Base-by-base conservation (phyloP, 2,888 invertebrate genomes). In the Melangyna quadrimaculata region DNA sequence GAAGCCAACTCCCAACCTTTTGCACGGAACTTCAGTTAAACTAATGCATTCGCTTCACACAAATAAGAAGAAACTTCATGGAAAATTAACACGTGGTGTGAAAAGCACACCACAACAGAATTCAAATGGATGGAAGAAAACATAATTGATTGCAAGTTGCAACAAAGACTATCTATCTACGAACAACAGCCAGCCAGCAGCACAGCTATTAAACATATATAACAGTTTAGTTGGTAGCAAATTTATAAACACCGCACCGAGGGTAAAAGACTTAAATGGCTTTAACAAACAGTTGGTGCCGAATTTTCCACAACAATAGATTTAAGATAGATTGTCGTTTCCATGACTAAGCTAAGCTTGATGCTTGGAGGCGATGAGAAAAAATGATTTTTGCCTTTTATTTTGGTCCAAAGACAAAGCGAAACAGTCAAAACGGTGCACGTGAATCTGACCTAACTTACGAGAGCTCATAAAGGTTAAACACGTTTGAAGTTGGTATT, bases 81-180 rank as follows among this genome's bases (percentile, higher is more conserved):
- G 74, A 74, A 79, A 79, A 79, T 71, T 59, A 79, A 71, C 83
- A 84, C 79, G 83, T 84, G 83, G 83, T 79, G 74, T 75, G 79
- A 79, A 84, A 84, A 75, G 51, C n/a, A 65, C 74, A 53, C 43
- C 29, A 14, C 29, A 45, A 14, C 29, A 45, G 61, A 65, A 45
- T 75, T 59, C 29, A 67, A 84, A 79, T 59, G 59, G 22, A 79
- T 65, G 83, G 70, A 74, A 72, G 72, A 71, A 78, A 73, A 78
- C 78, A 12, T 59, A 83, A 55, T 27, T 43, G 63, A 63, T 29
- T 63, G 43, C 17, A 17, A 40, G 51, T n/a, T 51, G 51, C 48
- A 32, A 70, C 24, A 51, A 59, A 40, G 40, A 65, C 5, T 55
- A 43, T 32, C 35, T 10, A n/a, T 17, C 17, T 1, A 45, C 7